phyloP scores from a whole-genome alignment of 2,888 invertebrate species.

The Gymnocheta viridis region DNA sequence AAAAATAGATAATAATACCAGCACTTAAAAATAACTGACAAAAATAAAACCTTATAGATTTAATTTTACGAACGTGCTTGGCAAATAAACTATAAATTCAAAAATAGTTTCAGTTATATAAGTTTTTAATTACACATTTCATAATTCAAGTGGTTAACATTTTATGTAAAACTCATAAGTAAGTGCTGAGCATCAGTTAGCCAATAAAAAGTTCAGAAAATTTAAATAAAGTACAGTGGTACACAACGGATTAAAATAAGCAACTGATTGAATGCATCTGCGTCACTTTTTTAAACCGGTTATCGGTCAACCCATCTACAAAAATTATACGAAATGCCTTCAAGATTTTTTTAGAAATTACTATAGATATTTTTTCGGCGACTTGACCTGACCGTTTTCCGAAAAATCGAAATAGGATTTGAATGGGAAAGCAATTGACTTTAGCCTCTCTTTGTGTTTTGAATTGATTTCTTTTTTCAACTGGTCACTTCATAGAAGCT shows the following conservation, averaged over 20 bases:
- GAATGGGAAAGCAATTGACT: not conserved
- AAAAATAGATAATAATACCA: conserved; percentile 32
- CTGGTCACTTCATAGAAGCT: not conserved
- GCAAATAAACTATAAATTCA: not conserved
- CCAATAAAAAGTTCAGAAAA: not conserved
- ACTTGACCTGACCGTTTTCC: no score
- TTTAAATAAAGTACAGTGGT: no score
- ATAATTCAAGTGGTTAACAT: not conserved
- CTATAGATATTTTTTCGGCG: no score
- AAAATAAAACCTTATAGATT: conserved; percentile 4
- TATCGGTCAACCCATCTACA: no score
- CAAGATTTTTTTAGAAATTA: no score
- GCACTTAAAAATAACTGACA: not conserved
- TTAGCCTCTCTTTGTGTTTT: not conserved
- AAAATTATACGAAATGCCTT: no score
- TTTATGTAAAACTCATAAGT: not conserved
- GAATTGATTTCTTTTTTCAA: not conserved
- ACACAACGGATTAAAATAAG: not conserved
- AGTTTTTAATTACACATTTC: not conserved
- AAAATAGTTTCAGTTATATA: not conserved
- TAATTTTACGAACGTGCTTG: conserved; percentile 35
- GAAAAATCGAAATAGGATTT: not conserved
- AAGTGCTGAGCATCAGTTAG: not conserved
- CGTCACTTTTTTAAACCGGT: no score
- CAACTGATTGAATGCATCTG: not conserved